Evolutionary conservation across 2,888 invertebrate genomes (phyloP).

Genomic region (Caenorhabditis sp.): DNA sequence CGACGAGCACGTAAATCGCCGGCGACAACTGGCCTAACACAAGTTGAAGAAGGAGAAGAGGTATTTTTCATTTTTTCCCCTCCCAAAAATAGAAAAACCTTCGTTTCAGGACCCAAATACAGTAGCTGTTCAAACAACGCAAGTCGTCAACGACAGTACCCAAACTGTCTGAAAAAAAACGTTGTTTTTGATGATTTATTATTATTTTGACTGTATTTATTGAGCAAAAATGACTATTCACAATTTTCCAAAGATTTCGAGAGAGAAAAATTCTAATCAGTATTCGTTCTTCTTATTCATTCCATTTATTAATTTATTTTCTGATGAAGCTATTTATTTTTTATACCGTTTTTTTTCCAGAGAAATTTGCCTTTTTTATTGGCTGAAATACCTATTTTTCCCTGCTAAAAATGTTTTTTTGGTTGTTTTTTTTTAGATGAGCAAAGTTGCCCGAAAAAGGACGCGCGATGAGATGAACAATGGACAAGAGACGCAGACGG

Average conservation of each 20-base stretch:
- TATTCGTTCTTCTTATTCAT: not conserved
- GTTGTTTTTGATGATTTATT: not conserved
- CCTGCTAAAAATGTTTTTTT: not conserved
- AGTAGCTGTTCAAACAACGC: slow-evolving; percentile 42
- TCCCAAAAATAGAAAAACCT: too few species aligned
- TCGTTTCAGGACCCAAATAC: slow-evolving; percentile 30
- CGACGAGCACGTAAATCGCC: slow-evolving; percentile 33
- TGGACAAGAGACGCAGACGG: not conserved
- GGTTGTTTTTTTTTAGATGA: slow-evolving; percentile 14
- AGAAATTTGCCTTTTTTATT: not conserved
- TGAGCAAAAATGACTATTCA: not conserved
- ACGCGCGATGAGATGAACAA: slow-evolving; percentile 8
- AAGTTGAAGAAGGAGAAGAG: slow-evolving; percentile 4
- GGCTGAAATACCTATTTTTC: not conserved
- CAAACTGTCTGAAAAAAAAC: slow-evolving; percentile 29
- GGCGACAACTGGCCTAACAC: slow-evolving; percentile 26
- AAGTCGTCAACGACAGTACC: slow-evolving; percentile 25
- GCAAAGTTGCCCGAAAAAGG: slow-evolving; percentile 21
- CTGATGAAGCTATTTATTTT: not conserved
- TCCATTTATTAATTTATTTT: not conserved
- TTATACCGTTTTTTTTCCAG: not conserved
- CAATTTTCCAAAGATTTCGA: not conserved
- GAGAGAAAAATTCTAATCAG: not conserved
- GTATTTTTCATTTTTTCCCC: not conserved
- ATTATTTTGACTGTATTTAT: slow-evolving; percentile 2